Percentiles rank a stretch among this genome's conserved stretches.
Evolutionary conservation across 2,888 invertebrate genomes (phyloP).

Genomic region (Dyspetes luteomarginatus): DNA sequence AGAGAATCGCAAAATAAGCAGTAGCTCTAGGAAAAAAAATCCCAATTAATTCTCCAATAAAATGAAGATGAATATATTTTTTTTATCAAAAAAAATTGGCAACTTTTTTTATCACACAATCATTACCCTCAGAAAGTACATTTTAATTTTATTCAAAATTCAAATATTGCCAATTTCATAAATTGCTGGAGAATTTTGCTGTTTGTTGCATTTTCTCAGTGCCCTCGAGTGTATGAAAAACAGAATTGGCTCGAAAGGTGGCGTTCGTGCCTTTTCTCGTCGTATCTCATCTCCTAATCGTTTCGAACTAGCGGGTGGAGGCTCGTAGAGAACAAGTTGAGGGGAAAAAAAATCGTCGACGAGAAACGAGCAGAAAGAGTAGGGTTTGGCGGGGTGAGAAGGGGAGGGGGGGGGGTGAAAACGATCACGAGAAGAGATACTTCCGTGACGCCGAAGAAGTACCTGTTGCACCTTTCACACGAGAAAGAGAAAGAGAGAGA

Average conservation of each 20-base stretch:
- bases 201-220: constrained; percentile 27
- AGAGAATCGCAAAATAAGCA: neutral
- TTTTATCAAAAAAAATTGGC: too few species aligned
- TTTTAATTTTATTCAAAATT: too few species aligned
- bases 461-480: constrained; percentile 64
- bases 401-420: neutral
- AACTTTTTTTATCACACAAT: too few species aligned
- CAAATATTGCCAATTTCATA: neutral
- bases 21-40: neutral
- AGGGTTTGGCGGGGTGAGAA: too few species aligned
- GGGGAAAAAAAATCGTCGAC: constrained; percentile 16
- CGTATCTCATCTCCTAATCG: constrained; percentile 59
- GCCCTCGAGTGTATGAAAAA: constrained; percentile 8
- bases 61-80: neutral
- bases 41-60: neutral
- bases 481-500: constrained; percentile 46
- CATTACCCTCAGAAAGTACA: too few species aligned
- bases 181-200: neutral
- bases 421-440: constrained; percentile 58
- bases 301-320: constrained; percentile 43
- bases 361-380: neutral
- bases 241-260: neutral
- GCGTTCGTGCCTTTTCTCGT: constrained; percentile 16
- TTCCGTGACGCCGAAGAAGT: constrained; percentile 59
- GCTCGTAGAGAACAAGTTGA: constrained; percentile 15